These are phyloP conservation scores for Hoplostethus atlanticus DNA, from an alignment of 2,797 vertebrate genomes.

Conservation along the genomic window DNA sequence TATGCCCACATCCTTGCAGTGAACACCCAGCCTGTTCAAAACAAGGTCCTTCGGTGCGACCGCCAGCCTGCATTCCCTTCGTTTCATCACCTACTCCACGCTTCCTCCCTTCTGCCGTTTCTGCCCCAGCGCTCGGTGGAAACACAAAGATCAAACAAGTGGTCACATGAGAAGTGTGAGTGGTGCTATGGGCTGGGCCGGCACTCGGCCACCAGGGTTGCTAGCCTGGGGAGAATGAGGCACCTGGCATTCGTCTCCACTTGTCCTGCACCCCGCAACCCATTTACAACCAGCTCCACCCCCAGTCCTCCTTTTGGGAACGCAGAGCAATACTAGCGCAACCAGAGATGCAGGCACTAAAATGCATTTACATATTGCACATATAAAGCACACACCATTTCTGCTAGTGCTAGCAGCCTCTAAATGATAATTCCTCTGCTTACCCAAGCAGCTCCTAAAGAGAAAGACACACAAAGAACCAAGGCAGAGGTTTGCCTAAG, in stretches of 20 bases:
- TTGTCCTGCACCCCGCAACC: conserved; percentile 55
- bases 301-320: conserved; percentile 7
- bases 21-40: conserved; percentile 18
- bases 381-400: conserved; percentile 50
- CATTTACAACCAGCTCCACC: conserved; percentile 57
- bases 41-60: conserved; percentile 30
- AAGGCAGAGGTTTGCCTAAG: conserved; percentile 35
- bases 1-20: conserved; percentile 7
- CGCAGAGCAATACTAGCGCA: not conserved
- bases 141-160: conserved; percentile 67
- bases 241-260: conserved; percentile 82
- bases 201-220: conserved; percentile 68
- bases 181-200: conserved; percentile 19
- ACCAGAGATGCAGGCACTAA: conserved; percentile 13
- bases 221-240: conserved; percentile 68
- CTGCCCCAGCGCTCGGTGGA: conserved; percentile 36
- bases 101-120: conserved; percentile 55
- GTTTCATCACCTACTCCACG: conserved; percentile 60
- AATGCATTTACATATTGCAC: conserved; percentile 45
- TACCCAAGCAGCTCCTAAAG: conserved; percentile 43
- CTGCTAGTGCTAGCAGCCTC: conserved; percentile 3
- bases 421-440: conserved; percentile 51
- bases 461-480: conserved; percentile 35
- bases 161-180: conserved; percentile 67
- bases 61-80: conserved; percentile 45